phyloP scores from a whole-genome alignment of 2,888 invertebrate genomes.

The Elegia similella region DNA sequence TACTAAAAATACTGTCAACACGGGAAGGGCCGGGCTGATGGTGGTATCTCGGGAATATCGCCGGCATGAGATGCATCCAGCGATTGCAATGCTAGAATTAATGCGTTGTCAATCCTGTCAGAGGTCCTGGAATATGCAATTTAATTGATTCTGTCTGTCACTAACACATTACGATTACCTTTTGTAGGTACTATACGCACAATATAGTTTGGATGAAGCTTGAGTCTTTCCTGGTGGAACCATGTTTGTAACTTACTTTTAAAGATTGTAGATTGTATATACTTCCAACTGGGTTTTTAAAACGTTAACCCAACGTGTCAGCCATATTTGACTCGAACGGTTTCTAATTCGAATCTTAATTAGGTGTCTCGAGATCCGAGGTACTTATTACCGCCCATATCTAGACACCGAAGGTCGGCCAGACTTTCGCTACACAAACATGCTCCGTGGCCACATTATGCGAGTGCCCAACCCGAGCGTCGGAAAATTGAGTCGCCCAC shows the following conservation, averaged over 20 bases:
- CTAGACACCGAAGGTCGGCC: conserved; percentile 73
- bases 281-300: conserved; percentile 1
- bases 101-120: conserved; percentile 11
- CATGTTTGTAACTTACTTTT: neutral
- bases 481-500: conserved; percentile 75
- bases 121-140: conserved; percentile 5
- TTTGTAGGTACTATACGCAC: neutral
- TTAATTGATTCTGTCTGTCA: neutral
- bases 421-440: conserved; percentile 70
- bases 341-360: conserved; percentile 51
- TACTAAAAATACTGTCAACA: conserved; percentile 55
- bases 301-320: conserved; percentile 19
- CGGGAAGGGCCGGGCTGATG: conserved; percentile 36
- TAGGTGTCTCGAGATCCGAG: conserved; percentile 60
- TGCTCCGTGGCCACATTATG: conserved; percentile 52
- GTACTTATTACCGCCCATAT: conserved; percentile 68
- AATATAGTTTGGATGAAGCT: neutral
- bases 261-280: neutral
- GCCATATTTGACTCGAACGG: conserved; percentile 28
- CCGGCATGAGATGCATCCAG: conserved; percentile 44
- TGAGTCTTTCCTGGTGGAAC: neutral
- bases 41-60: conserved; percentile 42
- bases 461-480: conserved; percentile 59
- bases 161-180: neutral
- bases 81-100: conserved; percentile 23